Conservation (phyloP, 2,888 invertebrate species). For the Drosophila tanythrix region DNA sequence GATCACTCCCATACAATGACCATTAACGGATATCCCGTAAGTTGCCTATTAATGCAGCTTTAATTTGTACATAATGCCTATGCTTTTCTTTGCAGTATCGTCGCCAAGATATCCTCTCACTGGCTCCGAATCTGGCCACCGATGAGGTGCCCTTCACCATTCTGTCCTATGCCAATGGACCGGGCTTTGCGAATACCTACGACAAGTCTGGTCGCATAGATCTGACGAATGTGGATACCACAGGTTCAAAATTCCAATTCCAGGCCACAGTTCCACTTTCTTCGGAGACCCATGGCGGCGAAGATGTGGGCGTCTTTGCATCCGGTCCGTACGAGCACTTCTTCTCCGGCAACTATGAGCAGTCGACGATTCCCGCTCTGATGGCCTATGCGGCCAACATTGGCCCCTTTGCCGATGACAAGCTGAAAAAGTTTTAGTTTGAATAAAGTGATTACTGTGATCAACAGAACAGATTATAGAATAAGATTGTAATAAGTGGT, state of each 20-base stretch:
- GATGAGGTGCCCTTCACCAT: constrained; percentile 89
- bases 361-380: constrained; percentile 91
- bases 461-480: constrained; percentile 17
- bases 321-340: constrained; percentile 91
- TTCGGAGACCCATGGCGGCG: constrained; percentile 90
- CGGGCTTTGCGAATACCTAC: constrained; percentile 86
- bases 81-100: constrained; percentile 47
- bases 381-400: constrained; percentile 90
- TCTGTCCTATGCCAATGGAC: constrained; percentile 91
- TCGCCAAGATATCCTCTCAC: constrained; percentile 85
- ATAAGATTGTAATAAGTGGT: constrained; percentile 8
- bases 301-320: constrained; percentile 92
- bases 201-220: constrained; percentile 63
- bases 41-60: constrained; percentile 69
- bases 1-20: constrained; percentile 93
- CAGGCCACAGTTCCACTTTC: constrained; percentile 87
- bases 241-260: constrained; percentile 82
- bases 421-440: constrained; percentile 37
- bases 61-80: background rate
- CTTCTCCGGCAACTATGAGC: constrained; percentile 91
- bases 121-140: constrained; percentile 86
- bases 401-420: constrained; percentile 85
- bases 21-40: constrained; percentile 90
- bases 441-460: constrained; percentile 29
- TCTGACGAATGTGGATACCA: constrained; percentile 63